These are phyloP conservation scores for Dicerorhinus sumatrensis DNA, from an alignment of 2,113 vertebrate genomes.

Conservation along the genomic window DNA sequence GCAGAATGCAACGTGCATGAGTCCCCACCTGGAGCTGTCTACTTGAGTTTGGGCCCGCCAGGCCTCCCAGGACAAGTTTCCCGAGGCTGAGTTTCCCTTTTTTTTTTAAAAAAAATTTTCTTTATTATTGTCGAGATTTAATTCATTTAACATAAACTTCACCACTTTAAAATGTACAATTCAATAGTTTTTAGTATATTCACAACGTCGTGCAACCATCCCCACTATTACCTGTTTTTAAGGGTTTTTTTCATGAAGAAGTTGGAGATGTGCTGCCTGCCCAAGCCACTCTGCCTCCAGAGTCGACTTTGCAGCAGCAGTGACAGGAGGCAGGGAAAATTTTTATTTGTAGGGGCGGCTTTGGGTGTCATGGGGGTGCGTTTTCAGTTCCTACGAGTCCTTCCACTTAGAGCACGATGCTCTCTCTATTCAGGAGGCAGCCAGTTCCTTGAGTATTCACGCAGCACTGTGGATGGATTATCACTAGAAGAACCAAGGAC, in stretches of 20 bases:
- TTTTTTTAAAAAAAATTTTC: background rate
- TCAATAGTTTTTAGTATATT: background rate
- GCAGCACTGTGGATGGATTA: background rate
- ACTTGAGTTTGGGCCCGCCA: background rate
- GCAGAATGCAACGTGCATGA: background rate
- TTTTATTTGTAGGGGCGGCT: background rate
- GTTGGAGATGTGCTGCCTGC: background rate
- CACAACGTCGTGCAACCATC: background rate
- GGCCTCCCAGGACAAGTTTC: background rate
- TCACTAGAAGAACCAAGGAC: constrained; percentile 1
- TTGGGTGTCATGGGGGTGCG: background rate
- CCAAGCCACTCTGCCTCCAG: background rate
- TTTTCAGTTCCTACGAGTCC: background rate
- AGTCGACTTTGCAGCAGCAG: background rate
- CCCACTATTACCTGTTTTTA: background rate
- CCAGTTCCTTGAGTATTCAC: background rate
- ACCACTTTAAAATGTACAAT: background rate
- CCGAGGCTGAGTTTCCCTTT: background rate
- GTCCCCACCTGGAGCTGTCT: background rate
- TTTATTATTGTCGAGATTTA: background rate
- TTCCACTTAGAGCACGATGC: background rate
- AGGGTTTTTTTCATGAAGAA: background rate
- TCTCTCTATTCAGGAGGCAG: background rate
- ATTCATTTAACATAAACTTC: background rate
- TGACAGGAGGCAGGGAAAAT: background rate